Base-by-base conservation (phyloP, 2,113 vertebrate species). In the Pseudois nayaur region DNA sequence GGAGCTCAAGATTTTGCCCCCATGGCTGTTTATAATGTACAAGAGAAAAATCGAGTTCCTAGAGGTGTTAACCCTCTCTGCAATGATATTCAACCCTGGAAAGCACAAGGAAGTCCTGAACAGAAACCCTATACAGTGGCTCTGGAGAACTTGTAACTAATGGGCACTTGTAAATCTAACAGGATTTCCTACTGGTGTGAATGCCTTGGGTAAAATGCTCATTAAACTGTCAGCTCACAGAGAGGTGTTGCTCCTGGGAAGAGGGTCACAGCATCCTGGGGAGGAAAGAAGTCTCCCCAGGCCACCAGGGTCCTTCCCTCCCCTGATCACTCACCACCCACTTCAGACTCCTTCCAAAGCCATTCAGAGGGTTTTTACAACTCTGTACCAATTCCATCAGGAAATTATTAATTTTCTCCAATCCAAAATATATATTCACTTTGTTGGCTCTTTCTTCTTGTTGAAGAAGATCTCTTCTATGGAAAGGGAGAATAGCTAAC, bases 141-240 rank as follows among this genome's bases (percentile, higher is more conserved):
- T 98, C 98, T 98, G 95, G 98, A 98, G 98, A 98, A 97, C 98
- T 99, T 99, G 98, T 91, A 96, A 98, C 98, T 99, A 99, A 99
- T 98, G 98, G 99, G 98, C 98, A 98, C 99, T 99, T 99, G 98
- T 98, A 98, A 99, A 99, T 98, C 98, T 99, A 98, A 98, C 97
- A 99, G 98, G 98, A 99, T 99, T 99, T 99, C 99, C 98, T 98
- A 98, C 98, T 97, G 91, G 98, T 98, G 97, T 99, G 98, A 98
- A 98, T 98, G 98, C 98, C 98, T 98, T 98, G 98, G 98, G 98
- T 99, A 98, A 99, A 99, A 99, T 98, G 97, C 98, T 98, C 99
- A 99, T 99, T 99, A 99, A 99, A 99, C 98, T 98, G 98, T 98
- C 98, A 98, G 98, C 97, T 97, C 98, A 97, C 97, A 98, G 98